Evolutionary conservation across 1,140 invertebrate genomes (phyloP).

Genomic region (Atta cephalotes): DNA sequence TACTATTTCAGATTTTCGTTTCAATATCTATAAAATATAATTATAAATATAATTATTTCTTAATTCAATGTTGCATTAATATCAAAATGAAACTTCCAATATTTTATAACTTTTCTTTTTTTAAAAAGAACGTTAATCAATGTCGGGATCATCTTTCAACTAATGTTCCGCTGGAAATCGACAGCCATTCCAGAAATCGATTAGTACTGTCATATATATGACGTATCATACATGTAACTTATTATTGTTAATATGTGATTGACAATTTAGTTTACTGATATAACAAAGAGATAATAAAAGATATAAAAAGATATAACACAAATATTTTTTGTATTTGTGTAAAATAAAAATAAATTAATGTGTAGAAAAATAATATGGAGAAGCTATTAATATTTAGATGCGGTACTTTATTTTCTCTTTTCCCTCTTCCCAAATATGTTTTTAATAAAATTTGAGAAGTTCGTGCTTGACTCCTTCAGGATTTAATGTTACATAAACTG

Average conservation of each 20-base stretch:
- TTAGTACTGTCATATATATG: no score
- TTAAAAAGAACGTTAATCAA: background rate
- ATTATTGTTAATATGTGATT: background rate
- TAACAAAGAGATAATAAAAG: no score
- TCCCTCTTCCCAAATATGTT: background rate
- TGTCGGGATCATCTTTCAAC: background rate
- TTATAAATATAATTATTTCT: background rate
- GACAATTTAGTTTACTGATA: background rate
- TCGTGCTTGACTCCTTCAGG: background rate
- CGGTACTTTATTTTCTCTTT: background rate
- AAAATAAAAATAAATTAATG: background rate
- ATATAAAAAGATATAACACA: background rate
- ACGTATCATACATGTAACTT: background rate
- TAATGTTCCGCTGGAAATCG: no score
- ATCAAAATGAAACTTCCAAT: background rate
- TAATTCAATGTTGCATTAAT: background rate
- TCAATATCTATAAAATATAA: background rate
- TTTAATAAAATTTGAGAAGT: background rate
- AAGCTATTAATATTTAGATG: conserved; percentile 2
- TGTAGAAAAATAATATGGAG: background rate
- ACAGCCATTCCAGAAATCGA: no score
- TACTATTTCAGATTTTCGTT: background rate
- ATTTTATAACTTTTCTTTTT: background rate
- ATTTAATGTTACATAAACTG: background rate
- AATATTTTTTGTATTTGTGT: background rate